Evolutionary conservation across 2,888 invertebrate genomes (phyloP), one percentile per base, ranked within the genome.

Genomic region (Eristalis intricaria): DNA sequence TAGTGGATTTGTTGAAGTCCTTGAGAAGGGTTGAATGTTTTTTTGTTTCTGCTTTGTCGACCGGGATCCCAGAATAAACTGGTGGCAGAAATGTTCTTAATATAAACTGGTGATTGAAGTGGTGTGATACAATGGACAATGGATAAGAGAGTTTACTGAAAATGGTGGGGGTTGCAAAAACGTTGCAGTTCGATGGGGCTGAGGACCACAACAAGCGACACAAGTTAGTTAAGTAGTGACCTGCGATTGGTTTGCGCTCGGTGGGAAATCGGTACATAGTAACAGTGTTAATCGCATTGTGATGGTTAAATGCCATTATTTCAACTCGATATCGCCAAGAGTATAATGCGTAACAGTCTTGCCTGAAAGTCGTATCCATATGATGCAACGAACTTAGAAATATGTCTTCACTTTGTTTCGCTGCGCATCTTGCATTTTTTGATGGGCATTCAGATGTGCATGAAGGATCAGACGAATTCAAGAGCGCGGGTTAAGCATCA

Each of bases 1-100:
- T 29, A 19, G 56, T 26, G 60, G 60, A 84, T 19, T 50, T 19
- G 65, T 79, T 22, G 74, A 74, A 74, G 79, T 84, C 80, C 84
- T 84, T 79, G 74, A 58, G 66, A 70, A 19, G 35, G 43, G n/a
- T 78, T 78, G 32, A 29, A 56, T 63, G 64, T 50, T 8, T 8
- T 32, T 32, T 32, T n/a, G n/a, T 32, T 32, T 4, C 4, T 32
- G 40, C 22, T 15, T 64, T 58, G 64, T 77, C 19, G 22, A 56
- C 26, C 63, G 35, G 13, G 35, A 38, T 60, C 60, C 32, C 58
- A 40, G 64, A 60, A 76, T 32, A 43, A 58, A 50, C 35, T 4
- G 43, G 71, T 13, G 43, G 60, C 43, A 22, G n/a, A 13, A 35
- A n/a, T 58, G 35, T 23, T 50, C 50, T 22, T 19, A 32, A 60